Percentiles rank a stretch among this genome's conserved stretches.
phyloP scores from a whole-genome alignment of 2,113 vertebrate genomes.

The Tricholaema leucomelas region DNA sequence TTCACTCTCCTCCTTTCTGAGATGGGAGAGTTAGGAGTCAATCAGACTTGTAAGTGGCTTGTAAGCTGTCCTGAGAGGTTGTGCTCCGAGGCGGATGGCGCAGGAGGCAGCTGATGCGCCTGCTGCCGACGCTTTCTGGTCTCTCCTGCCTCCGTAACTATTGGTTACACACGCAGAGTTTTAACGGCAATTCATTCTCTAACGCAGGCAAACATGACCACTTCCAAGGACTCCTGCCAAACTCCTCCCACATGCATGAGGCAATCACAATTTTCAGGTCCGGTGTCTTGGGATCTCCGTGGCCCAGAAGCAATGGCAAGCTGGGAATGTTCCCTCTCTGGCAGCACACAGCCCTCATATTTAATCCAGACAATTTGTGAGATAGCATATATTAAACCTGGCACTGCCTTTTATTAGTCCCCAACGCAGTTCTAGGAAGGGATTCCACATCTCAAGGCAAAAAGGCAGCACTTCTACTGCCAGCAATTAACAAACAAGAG shows the following conservation, averaged over 20 bases:
- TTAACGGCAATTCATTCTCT: slow-evolving; percentile 43
- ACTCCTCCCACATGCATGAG: neutral
- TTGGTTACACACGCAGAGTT: slow-evolving; percentile 37
- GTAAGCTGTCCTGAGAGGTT: neutral
- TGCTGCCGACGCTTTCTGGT: slow-evolving; percentile 33
- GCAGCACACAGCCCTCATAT: slow-evolving; percentile 14
- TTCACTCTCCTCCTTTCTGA: neutral
- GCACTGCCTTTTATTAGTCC: slow-evolving; percentile 43
- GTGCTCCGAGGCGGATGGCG: neutral
- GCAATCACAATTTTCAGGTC: slow-evolving; percentile 21
- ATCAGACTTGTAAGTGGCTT: neutral
- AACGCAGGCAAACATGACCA: slow-evolving; percentile 37
- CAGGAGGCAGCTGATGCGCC: slow-evolving; percentile 24
- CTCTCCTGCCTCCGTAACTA: slow-evolving; percentile 50
- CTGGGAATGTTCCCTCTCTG: slow-evolving; percentile 43
- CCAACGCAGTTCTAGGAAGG: slow-evolving; percentile 44
- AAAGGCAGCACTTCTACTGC: slow-evolving; percentile 18
- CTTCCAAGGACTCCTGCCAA: slow-evolving; percentile 38
- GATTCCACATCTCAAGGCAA: slow-evolving; percentile 44
- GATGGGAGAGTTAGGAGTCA: neutral
- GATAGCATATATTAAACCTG: slow-evolving; percentile 56
- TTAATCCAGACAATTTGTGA: slow-evolving; percentile 55
- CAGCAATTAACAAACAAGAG: slow-evolving; percentile 40
- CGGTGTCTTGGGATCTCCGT: slow-evolving; percentile 30
- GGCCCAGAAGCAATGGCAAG: slow-evolving; percentile 22